phyloP scores from a whole-genome alignment of 2,797 vertebrate species.

The Tapirus indicus region DNA sequence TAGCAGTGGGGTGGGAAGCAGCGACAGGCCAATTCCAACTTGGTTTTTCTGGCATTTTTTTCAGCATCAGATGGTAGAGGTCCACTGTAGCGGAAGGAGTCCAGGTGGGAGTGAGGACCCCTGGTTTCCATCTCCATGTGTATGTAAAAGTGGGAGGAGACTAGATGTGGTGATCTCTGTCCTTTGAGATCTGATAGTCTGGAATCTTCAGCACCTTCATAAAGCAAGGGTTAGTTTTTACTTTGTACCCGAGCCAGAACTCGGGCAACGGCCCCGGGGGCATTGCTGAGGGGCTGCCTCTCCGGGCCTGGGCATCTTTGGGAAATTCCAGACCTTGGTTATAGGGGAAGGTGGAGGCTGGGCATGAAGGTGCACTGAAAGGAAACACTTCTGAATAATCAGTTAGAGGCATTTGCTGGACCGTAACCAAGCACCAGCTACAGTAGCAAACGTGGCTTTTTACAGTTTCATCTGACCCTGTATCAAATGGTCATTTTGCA shows the following conservation, averaged over 20 bases:
- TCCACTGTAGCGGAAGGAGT: neutral
- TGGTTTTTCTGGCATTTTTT: neutral
- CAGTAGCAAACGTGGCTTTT: neutral
- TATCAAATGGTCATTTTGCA: neutral
- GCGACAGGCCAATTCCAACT: neutral
- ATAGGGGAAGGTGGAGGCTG: neutral
- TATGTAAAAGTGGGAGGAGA: neutral
- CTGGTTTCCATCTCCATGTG: rapidly evolving
- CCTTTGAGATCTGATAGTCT: neutral
- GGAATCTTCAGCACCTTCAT: neutral
- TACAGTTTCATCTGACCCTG: neutral
- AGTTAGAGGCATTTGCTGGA: neutral
- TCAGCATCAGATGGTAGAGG: no score
- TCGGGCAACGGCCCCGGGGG: rapidly evolving
- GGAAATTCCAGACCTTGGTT: conserved; percentile 32
- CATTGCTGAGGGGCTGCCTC: neutral
- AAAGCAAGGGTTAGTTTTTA: neutral
- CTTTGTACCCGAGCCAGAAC: neutral
- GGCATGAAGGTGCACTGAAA: neutral
- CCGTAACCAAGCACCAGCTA: neutral
- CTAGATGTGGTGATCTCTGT: neutral
- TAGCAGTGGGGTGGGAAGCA: neutral
- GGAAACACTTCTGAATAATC: neutral
- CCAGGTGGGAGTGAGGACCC: neutral
- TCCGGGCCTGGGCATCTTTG: neutral